Evolutionary conservation across 2,113 vertebrate species (phyloP).

Genomic region (Labeo rohita): DNA sequence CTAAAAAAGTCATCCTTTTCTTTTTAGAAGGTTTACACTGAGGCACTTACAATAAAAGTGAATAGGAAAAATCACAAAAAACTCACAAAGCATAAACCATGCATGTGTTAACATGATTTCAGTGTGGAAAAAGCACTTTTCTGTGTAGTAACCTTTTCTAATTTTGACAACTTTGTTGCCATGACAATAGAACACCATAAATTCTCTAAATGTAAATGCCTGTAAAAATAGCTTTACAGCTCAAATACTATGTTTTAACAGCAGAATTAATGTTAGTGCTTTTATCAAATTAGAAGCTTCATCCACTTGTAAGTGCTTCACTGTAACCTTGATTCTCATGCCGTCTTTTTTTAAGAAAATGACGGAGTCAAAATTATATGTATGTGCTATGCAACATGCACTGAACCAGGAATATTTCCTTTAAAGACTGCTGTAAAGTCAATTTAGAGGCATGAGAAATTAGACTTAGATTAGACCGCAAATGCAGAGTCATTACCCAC

Average conservation of each 20-base stretch:
- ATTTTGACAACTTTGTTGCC: conserved; percentile 19
- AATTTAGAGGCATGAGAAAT: conserved; percentile 35
- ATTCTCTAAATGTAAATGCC: not conserved
- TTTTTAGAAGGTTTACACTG: not conserved
- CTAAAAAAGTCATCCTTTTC: not conserved
- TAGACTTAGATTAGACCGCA: not conserved
- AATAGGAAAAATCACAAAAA: not conserved
- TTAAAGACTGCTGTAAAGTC: conserved; percentile 30
- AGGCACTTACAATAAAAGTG: not conserved
- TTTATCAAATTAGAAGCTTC: not conserved
- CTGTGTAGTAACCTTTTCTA: not conserved
- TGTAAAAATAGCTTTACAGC: not conserved
- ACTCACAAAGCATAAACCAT: not conserved
- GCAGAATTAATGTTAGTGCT: not conserved
- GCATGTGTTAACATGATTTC: not conserved
- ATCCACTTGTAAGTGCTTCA: not conserved
- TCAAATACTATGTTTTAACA: not conserved
- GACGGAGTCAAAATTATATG: not conserved
- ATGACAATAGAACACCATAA: not conserved
- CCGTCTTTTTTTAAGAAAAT: not conserved
- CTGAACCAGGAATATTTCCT: not conserved
- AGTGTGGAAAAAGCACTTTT: not conserved
- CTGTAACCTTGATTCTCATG: not conserved
- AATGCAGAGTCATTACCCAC: conserved; percentile 14
- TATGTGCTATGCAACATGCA: not conserved